Conservation (phyloP, 2,797 vertebrate genomes). For the Arvicola amphibius region DNA sequence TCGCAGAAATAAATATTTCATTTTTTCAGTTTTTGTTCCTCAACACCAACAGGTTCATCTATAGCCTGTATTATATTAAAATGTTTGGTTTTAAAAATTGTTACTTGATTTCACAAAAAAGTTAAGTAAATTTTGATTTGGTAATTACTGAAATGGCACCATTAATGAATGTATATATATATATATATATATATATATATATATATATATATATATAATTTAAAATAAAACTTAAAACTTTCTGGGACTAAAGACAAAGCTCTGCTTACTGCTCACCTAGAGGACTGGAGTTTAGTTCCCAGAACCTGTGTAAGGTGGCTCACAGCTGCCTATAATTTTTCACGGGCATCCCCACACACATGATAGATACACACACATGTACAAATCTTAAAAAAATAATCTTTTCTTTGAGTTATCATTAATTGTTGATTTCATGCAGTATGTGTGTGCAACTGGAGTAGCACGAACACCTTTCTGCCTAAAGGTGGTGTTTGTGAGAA, state of each 20-base stretch:
- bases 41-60: neutral
- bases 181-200: neutral
- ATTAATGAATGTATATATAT: neutral
- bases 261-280: neutral
- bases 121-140: neutral
- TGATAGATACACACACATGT: neutral
- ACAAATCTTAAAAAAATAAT: neutral
- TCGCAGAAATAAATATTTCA: neutral
- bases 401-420: neutral
- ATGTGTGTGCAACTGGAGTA: neutral
- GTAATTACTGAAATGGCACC: neutral
- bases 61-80: neutral
- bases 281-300: neutral
- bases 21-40: neutral
- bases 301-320: neutral
- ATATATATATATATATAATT: no score
- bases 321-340: neutral
- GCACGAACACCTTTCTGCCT: neutral
- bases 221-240: neutral
- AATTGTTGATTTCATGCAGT: neutral
- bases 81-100: neutral
- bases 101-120: neutral
- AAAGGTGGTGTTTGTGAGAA: neutral
- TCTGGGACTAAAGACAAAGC: neutral
- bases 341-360: no score